Base-by-base conservation (phyloP, 64 coral and sea anemone genomes). In the Anthopleura sola region DNA sequence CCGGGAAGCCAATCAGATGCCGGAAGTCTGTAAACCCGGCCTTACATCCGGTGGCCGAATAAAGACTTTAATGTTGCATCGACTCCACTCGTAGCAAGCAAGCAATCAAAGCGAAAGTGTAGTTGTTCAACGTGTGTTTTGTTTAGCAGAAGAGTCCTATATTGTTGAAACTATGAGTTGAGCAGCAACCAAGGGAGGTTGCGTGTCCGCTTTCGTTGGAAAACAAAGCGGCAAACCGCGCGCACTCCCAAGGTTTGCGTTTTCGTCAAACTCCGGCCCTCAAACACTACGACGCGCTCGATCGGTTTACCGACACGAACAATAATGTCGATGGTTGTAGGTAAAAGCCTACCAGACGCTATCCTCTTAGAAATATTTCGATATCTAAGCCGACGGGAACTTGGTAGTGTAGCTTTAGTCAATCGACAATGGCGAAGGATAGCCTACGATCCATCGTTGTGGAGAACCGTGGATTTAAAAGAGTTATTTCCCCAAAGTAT, bases 381-480 rank as follows among this genome's bases (percentile, higher is more conserved):
- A 20, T 95, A 92, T 77, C 69, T 99, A 6, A 84, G 82, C 8
- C 91, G 90, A 83, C 85, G 90, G 56, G 87, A 99, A 60, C 85
- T 99, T 32, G 97, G 89, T 38, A 77, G 90, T 24, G 75, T 90
- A 55, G 97, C 97, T 36, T 80, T 85, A 89, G 93, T 99, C 48
- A 92, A 78, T 68, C 84, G 86, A 49, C 89, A 92, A 79, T 99
- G 97, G 97, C 88, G 86, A 81, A 91, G 97, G 84, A 86, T 99
- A 29, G 97, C 97, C n/a, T 99, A 99, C 93, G 97, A 99, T 81
- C 90, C 88, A 6, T 91, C 93, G 11, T 88, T 99, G 68, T 99
- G 97, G 97, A 77, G 85, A 68, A 92, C 83, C 69, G 87, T 99
- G 37, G 90, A 99, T 82, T 80, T 95, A 60, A 94, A 90, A 81